Evolutionary conservation across 2,888 invertebrate genomes (phyloP).

Genomic region (Cantharis rustica): DNA sequence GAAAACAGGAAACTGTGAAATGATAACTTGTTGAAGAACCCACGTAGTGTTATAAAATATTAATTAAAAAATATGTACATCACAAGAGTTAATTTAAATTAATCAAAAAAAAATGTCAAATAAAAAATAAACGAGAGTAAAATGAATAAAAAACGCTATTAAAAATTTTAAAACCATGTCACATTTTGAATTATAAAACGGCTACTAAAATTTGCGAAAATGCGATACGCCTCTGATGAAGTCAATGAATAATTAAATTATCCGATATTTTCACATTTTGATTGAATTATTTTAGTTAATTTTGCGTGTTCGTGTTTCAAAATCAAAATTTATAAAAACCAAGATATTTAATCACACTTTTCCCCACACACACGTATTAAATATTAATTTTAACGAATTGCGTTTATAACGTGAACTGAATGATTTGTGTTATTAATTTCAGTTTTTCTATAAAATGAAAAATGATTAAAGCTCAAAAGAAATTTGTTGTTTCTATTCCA

Average conservation of each 20-base stretch:
- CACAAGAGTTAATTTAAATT: background rate
- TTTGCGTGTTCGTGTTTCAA: background rate
- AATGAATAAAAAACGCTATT: background rate
- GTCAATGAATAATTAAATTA: background rate
- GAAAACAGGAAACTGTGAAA: background rate
- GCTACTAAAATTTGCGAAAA: background rate
- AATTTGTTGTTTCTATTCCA: constrained; percentile 18
- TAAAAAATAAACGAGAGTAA: background rate
- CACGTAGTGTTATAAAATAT: background rate
- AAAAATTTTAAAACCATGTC: background rate
- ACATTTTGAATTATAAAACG: background rate
- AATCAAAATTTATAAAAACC: background rate
- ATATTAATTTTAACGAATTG: constrained; percentile 4
- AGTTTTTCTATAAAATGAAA: constrained; percentile 20
- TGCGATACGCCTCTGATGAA: background rate
- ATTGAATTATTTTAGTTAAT: background rate
- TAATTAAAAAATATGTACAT: background rate
- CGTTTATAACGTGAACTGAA: constrained; percentile 6
- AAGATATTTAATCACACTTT: constrained; percentile 11
- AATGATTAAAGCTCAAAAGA: constrained; percentile 11
- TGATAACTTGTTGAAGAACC: background rate
- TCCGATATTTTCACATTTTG: background rate
- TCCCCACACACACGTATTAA: background rate
- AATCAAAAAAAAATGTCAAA: background rate
- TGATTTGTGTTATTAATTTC: constrained; percentile 29